A percentile compares a stretch with the other conserved stretches of the same genome.
phyloP scores from a whole-genome alignment of 2,888 invertebrate genomes.

The Drosophila borborema region DNA sequence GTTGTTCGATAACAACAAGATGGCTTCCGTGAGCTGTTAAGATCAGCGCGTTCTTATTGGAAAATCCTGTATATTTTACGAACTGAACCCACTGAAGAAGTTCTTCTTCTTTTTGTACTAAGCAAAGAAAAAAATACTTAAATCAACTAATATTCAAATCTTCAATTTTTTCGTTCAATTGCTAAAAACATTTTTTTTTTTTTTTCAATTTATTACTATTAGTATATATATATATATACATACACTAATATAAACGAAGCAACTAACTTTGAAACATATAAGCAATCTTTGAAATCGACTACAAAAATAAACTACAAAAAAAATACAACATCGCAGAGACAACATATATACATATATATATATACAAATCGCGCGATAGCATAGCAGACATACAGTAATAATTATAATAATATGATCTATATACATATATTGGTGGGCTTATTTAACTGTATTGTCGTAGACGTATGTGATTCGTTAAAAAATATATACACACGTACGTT shows the following conservation, averaged over 20 bases:
- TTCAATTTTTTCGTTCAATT: conserved; percentile 60
- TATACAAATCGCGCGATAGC: conserved; percentile 29
- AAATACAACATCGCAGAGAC: conserved; percentile 41
- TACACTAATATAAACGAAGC: conserved; percentile 55
- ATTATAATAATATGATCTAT: conserved; percentile 47
- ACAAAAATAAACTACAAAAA: conserved; percentile 41
- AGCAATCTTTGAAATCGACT: conserved; percentile 82
- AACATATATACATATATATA: conserved; percentile 19
- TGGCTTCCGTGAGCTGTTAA: not conserved
- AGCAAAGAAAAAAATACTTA: conserved; percentile 55
- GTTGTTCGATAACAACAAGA: not conserved
- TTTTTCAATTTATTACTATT: conserved; percentile 28
- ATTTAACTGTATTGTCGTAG: conserved; percentile 61
- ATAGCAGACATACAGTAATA: conserved; percentile 31
- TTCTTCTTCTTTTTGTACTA: conserved; percentile 76
- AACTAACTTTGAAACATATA: conserved; percentile 80
- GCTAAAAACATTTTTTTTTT: conserved; percentile 42
- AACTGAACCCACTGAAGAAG: conserved; percentile 80
- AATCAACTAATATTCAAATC: conserved; percentile 45
- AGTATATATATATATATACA: conserved; percentile 37
- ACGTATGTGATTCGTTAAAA: conserved; percentile 45
- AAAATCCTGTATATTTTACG: conserved; percentile 59
- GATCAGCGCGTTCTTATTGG: conserved; percentile 5
- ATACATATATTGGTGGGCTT: conserved; percentile 68
- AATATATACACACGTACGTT: not conserved